Conservation (phyloP, 2,113 vertebrate genomes). For the Sinocyclocheilus anshuiensis region DNA sequence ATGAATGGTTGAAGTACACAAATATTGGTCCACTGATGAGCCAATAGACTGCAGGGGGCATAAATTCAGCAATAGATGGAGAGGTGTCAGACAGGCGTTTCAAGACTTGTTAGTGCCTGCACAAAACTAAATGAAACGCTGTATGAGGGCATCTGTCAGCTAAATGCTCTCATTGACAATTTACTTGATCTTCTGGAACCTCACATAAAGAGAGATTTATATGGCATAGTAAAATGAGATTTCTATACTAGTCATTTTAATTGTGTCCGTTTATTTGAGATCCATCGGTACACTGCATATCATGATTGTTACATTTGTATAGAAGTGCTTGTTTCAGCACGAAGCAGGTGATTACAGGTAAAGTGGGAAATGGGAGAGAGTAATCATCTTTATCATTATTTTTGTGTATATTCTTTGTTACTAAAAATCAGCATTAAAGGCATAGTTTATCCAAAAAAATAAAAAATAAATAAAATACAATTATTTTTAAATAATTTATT, state of each 20-base stretch:
- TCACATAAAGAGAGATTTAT: conserved; percentile 30
- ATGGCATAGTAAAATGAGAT: background rate
- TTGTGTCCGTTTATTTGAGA: conserved; percentile 20
- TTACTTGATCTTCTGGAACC: conserved; percentile 31
- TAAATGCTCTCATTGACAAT: conserved; percentile 51
- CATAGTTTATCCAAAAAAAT: background rate
- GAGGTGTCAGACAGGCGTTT: conserved; percentile 49
- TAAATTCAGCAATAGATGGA: conserved; percentile 70
- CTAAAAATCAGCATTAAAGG: background rate
- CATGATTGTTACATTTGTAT: background rate
- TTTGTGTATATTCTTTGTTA: background rate
- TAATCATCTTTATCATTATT: background rate
- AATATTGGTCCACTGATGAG: conserved; percentile 75
- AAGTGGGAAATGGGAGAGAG: background rate
- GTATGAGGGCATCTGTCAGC: conserved; percentile 50
- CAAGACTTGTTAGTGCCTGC: conserved; percentile 49
- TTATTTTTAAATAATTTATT: background rate
- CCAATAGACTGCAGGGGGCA: conserved; percentile 68
- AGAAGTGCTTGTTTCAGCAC: background rate
- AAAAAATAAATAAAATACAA: too few relatives aligned
- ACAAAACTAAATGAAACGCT: conserved; percentile 54
- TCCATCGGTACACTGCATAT: conserved; percentile 11
- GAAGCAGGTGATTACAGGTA: background rate
- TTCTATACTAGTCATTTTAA: conserved; percentile 10
- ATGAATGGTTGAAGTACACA: conserved; percentile 77